These are phyloP conservation scores for Conus canariensis DNA, from an alignment of 2,888 invertebrate species.

Conservation along the genomic window DNA sequence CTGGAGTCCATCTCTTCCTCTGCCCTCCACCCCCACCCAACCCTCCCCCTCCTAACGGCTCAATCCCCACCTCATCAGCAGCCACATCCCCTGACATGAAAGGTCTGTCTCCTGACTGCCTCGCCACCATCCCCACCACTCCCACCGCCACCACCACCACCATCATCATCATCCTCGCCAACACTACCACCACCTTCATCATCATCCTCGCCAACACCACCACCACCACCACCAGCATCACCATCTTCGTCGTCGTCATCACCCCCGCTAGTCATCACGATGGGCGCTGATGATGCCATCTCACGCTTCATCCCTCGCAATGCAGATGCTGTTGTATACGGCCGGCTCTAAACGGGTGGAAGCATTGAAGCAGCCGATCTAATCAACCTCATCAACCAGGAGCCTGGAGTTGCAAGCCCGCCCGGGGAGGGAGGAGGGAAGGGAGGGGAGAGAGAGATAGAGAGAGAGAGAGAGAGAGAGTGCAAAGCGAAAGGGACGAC, in stretches of 20 bases:
- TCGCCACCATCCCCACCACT: not conserved
- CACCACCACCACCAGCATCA: too few relatives aligned
- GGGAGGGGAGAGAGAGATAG: not conserved
- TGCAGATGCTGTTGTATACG: slow-evolving; percentile 12
- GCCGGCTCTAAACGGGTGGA: not conserved
- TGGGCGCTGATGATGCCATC: not conserved
- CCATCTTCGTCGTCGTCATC: too few relatives aligned
- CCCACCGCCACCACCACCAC: slow-evolving; percentile 1
- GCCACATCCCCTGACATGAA: not conserved
- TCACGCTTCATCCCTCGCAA: not conserved
- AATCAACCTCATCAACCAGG: slow-evolving; percentile 28
- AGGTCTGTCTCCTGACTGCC: not conserved
- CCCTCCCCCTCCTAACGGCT: not conserved
- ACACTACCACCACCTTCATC: too few relatives aligned
- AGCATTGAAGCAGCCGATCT: slow-evolving; percentile 21
- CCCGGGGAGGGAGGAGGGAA: not conserved
- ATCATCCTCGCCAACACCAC: too few relatives aligned
- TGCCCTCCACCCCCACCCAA: not conserved
- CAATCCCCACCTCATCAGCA: not conserved
- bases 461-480: not conserved
- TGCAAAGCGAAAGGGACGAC: not conserved
- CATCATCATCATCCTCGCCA: too few relatives aligned
- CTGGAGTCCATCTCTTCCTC: too few relatives aligned
- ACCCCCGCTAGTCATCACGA: too few relatives aligned
- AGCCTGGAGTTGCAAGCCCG: not conserved